Evolutionary conservation across 2,113 vertebrate genomes (phyloP).

Genomic region (Campylorhamphus procurvoides): DNA sequence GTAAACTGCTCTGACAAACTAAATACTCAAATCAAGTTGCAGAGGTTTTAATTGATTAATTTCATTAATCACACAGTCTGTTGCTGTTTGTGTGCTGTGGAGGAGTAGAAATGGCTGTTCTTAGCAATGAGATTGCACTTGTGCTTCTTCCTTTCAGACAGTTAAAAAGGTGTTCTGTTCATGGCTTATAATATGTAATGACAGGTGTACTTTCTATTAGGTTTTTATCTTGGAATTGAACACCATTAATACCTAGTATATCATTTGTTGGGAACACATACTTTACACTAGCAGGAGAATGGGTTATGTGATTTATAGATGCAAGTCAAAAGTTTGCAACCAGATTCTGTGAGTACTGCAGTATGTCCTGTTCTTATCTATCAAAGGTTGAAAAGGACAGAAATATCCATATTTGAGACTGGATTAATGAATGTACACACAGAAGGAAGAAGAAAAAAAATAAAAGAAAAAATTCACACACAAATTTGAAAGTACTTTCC

Average conservation of each 20-base stretch:
- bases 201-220: background rate
- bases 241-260: background rate
- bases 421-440: background rate
- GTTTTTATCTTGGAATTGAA: background rate
- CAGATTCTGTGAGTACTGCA: background rate
- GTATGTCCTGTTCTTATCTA: background rate
- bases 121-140: background rate
- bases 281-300: background rate
- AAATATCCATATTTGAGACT: background rate
- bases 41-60: conserved; percentile 13
- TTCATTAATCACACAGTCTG: conserved; percentile 7
- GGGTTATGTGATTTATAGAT: background rate
- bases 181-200: background rate
- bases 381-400: background rate
- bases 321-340: background rate
- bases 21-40: background rate
- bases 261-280: background rate
- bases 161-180: background rate
- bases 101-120: background rate
- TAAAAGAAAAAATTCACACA: fast-evolving
- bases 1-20: conserved; percentile 29
- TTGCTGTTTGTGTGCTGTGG: background rate
- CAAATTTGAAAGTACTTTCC: background rate
- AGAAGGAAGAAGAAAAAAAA: background rate
- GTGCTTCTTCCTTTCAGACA: fast-evolving